phyloP scores from a whole-genome alignment of 2,888 invertebrate genomes.

The Nomada fucata region DNA sequence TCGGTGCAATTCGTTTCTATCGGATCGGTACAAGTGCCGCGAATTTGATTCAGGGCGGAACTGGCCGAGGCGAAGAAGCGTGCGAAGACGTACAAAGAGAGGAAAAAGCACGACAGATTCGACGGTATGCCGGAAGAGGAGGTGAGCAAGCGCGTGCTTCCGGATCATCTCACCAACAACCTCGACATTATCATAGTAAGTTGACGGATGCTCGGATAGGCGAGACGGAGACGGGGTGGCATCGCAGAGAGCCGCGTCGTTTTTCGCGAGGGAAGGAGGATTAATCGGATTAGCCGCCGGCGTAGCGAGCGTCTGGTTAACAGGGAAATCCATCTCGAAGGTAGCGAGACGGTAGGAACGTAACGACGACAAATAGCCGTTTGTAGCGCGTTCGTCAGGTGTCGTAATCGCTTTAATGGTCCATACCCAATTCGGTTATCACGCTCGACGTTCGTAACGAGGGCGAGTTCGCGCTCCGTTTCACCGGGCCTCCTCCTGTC shows the following conservation, averaged over 20 bases:
- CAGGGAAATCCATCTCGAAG: slow-evolving; percentile 62
- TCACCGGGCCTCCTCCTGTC: slow-evolving; percentile 27
- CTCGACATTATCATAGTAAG: slow-evolving; percentile 99
- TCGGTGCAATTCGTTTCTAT: neutral
- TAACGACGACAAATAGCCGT: slow-evolving; percentile 69
- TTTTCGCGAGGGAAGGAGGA: slow-evolving; percentile 40
- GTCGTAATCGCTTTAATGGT: slow-evolving; percentile 72
- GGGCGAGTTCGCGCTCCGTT: slow-evolving; percentile 40
- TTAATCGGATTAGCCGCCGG: slow-evolving; percentile 61
- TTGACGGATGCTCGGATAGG: slow-evolving; percentile 74
- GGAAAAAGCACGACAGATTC: slow-evolving; percentile 97
- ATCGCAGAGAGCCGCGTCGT: slow-evolving; percentile 14
- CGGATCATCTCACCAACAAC: slow-evolving; percentile 96
- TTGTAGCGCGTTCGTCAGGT: slow-evolving; percentile 68
- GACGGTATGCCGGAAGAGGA: slow-evolving; percentile 99
- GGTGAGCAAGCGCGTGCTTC: slow-evolving; percentile 95
- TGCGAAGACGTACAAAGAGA: slow-evolving; percentile 88
- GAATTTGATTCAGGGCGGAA: slow-evolving; percentile 80
- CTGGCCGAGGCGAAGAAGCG: slow-evolving; percentile 83
- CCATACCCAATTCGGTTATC: slow-evolving; percentile 71
- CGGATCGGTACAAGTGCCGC: neutral
- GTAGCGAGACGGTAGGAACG: slow-evolving; percentile 61
- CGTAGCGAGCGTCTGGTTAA: slow-evolving; percentile 54
- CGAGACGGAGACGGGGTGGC: neutral
- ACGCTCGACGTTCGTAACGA: slow-evolving; percentile 62